These are phyloP conservation scores for Camponotus pennsylvanicus DNA, from an alignment of 1,140 invertebrate genomes.

Conservation along the genomic window DNA sequence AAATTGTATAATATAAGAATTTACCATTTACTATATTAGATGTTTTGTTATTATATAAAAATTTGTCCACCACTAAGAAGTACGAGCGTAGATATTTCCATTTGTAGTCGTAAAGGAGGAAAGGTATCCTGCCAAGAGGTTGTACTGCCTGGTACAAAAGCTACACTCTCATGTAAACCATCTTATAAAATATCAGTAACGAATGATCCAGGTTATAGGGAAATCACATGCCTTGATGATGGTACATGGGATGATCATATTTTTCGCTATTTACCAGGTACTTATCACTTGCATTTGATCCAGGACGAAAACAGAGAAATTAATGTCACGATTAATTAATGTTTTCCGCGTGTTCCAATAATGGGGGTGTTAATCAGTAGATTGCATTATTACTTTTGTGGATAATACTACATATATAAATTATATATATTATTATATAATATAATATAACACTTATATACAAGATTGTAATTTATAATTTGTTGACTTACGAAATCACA, in stretches of 20 bases:
- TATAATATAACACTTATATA: not conserved
- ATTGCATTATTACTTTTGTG: no score
- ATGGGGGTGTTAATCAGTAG: no score
- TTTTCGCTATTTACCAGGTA: slow-evolving; percentile 74
- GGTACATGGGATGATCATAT: slow-evolving; percentile 69
- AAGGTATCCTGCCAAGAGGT: slow-evolving; percentile 65
- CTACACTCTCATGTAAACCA: slow-evolving; percentile 71
- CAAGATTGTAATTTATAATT: not conserved
- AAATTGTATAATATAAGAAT: not conserved
- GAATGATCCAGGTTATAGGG: slow-evolving; percentile 71
- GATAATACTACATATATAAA: not conserved
- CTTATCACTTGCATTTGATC: not conserved
- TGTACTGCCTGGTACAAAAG: slow-evolving; percentile 68
- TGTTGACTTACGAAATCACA: not conserved
- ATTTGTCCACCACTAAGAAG: slow-evolving; percentile 64
- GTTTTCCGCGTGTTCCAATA: no score
- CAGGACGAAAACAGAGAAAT: no score
- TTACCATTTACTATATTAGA: not conserved
- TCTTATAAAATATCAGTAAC: slow-evolving; percentile 72
- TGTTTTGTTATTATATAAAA: slow-evolving; percentile 39
- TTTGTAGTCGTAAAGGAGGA: slow-evolving; percentile 66
- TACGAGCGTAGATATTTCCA: slow-evolving; percentile 67
- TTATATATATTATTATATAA: no score
- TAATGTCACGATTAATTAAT: no score
- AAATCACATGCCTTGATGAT: slow-evolving; percentile 67